Evolutionary conservation across 2,113 vertebrate species (phyloP), one percentile per base, ranked within the genome.

Genomic region (Columba janthina): DNA sequence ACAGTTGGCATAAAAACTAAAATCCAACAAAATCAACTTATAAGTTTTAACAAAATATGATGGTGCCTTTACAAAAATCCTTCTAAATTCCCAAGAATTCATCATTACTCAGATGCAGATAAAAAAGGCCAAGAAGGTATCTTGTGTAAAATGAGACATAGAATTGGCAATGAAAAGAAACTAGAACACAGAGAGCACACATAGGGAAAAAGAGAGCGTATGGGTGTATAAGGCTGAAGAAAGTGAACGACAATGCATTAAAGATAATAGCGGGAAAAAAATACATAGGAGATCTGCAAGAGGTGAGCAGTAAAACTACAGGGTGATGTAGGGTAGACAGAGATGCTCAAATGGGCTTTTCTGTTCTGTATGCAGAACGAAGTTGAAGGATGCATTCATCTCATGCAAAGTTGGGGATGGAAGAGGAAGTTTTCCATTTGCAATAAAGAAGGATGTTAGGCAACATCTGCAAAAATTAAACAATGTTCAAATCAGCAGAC

Each of bases 381-480:
- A 76, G 71, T 20, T 44, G 36, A 15, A 94, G 56, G 66, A 72
- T 31, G 16, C 28, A 74, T 90, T 91, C 40, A 84, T 29, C 38
- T 94, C 79, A 86, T n/a, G 69, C 16, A 36, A 92, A 74, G 72
- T 21, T 92, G 83, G 21, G 60, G 69, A 71, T 25, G 11, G 72
- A 94, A 74, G 13, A 92, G 51, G 38, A 92, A 86, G 72, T 78
- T 79, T 90, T 34, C 28, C 48, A 19, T 64, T 64, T 29, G 69
- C 0, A 0, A 89, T 66, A 85, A 93, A 75, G 60, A 57, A 84
- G 34, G 28, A 88, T 36, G 36, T 89, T 60, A 80, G 85, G 76
- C 69, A 89, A 22, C 56, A 89, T 48, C 80, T 92, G 83, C 61
- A 90, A 56, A 95, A 95, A 92, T 87, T 71, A 93, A 95, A 84